Evolutionary conservation across 2,888 invertebrate species (phyloP), one percentile per base, ranked within the genome.

Genomic region (Leucophenga maculata): DNA sequence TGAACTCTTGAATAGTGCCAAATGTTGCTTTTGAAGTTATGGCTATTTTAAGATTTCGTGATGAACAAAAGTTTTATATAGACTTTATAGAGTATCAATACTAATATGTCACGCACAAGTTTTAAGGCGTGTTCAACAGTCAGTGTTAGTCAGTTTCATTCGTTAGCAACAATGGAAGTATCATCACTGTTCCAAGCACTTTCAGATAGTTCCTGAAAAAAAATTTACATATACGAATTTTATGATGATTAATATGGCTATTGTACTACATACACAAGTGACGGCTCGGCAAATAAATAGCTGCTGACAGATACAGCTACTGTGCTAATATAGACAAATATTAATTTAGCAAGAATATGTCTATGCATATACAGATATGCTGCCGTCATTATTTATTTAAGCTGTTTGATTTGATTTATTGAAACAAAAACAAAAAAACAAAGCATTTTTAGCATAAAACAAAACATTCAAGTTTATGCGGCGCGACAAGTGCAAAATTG

Each of bases 391-490:
- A 73, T 77, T 77, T 77, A 71, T 75, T 76, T 69, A 72, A 74
- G 72, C 77, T 77, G 74, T 81, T 75, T 46, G 26, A 31, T 59
- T 18, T 64, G 75, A 80, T 80, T 80, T 82, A 76, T 75, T 74
- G 73, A 65, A 14, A n/a, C n/a, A 20, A 26, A 14, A 31, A 59
- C 6, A 57, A 26, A 31, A 13, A 1, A 59, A 59, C 32, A 59
- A 59, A 8, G 46, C 31, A 31, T 31, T 26, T n/a, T 3, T 1
- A 48, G 26, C 6, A 80, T 72, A 74, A 39, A 39, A 39, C 74
- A 73, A 69, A 73, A 72, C 74, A 81, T 78, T 75, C 75, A 74
- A 77, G 70, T 55, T 69, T 68, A 60, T 55, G 46, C 39, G 44
- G 32, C 16, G 39, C 48, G 68, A 62, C 55, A 65, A 62, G 50